phyloP scores from a whole-genome alignment of 2,888 invertebrate species.

The Fragum fragum region DNA sequence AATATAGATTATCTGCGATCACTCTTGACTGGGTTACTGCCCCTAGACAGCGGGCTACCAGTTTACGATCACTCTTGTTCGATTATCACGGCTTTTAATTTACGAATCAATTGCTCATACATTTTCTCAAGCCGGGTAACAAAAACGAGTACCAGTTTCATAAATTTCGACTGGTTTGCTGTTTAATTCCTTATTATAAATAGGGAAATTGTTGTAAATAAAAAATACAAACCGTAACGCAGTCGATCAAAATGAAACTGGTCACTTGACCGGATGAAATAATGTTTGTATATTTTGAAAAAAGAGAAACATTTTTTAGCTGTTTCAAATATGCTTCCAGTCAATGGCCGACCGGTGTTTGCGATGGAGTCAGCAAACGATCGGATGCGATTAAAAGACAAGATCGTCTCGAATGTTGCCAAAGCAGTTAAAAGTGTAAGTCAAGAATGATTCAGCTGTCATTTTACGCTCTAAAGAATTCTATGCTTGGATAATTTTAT shows the following conservation, averaged over 20 bases:
- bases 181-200: neutral
- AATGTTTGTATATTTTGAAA: slow-evolving; percentile 37
- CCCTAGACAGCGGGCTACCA: no score
- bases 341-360: slow-evolving; percentile 54
- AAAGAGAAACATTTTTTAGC: neutral
- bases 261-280: slow-evolving; percentile 60
- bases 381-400: slow-evolving; percentile 83
- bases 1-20: no score
- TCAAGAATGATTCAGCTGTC: neutral
- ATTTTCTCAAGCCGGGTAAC: neutral
- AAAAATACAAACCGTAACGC: neutral
- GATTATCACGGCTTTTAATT: no score
- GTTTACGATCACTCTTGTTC: no score
- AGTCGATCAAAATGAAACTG: slow-evolving; percentile 50
- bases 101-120: no score
- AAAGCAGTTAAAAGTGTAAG: slow-evolving; percentile 84
- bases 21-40: no score
- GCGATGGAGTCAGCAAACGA: slow-evolving; percentile 71
- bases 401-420: slow-evolving; percentile 82
- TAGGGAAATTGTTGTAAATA: no score
- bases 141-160: neutral
- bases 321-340: slow-evolving; percentile 50
- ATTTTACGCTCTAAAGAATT: no score
- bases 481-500: no score
- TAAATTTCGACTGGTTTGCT: neutral